Base-by-base conservation (phyloP, 1,140 invertebrate genomes). In the Leucophenga varia region DNA sequence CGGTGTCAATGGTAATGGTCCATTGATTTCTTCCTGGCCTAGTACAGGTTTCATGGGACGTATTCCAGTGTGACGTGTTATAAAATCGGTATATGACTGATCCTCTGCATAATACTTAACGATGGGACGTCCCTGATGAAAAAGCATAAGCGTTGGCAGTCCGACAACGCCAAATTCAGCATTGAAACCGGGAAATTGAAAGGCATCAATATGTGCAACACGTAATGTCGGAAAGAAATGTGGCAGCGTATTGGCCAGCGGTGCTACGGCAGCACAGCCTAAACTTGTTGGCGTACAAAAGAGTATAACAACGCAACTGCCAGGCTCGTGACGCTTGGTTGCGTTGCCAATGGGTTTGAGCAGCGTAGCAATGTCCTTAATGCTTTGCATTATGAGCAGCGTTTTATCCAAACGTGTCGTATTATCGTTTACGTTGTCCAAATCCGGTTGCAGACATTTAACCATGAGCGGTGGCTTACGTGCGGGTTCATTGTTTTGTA, bases 161-260 rank as follows among this genome's bases (percentile, higher is more conserved):
- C 91, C 91, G n/a, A 95, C 86, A 52, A 96, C 90, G 14, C 94
- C 93, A 80, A 93, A 95, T 64, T 93, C 88, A 0, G 92, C 90
- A 77, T 95, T 95, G 22, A 94, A 88, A 36, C 87, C 84, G 55
- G 88, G 86, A 68, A 93, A 86, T 64, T 87, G 85, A 49, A 90
- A 84, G 1, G 92, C 91, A 81, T 97, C 93, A 13, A 97, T 84
- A 9, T 93, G 95, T 20, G 92, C 86, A 68, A 95, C 84, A 76
- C 89, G 89, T 5, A 97, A 79, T 61, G 87, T 83, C 8, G 92
- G 91, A 79, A 91, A 96, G 3, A 63, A 20, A 86, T 82, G 49
- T 82, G 89, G 63, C 25, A 97, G 70, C 2, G 93, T 90, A 81
- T 97, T 97, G 56, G 90, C 93, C 72, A 92, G 84, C 3, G 91